Base-by-base conservation (phyloP, 2,888 invertebrate genomes). In the Mesoligia furuncula region DNA sequence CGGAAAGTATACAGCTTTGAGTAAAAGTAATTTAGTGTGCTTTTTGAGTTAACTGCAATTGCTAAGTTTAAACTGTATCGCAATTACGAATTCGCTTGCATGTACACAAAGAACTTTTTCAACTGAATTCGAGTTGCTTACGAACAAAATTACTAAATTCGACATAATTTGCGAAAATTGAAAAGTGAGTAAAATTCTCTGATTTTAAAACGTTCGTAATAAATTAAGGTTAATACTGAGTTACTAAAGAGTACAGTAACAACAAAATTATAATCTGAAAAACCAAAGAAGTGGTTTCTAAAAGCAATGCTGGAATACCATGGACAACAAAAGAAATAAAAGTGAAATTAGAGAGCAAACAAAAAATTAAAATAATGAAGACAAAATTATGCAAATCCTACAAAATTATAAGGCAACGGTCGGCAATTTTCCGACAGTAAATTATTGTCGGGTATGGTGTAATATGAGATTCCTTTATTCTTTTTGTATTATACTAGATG, bases 11-110 rank as follows among this genome's bases (percentile, higher is more conserved):
- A 64, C 31, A 57, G 36, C 4, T 27, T 51, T n/a, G 45, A 7
- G n/a, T 8, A 9, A 73, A 68, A 39, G 72, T 54, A 77, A 73
- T 83, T 73, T 61, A 69, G 39, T 48, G n/a, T 59, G 7, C 27
- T 45, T 66, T 76, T 73, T 73, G 61, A 83, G 61, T 17, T 27
- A 45, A 67, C 17, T 82, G 69, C 48, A 70, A 62, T 57, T 48
- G 59, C 83, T n/a, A 64, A 65, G 45, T 62, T 70, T 42, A 62
- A 79, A 57, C 36, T 57, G 54, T 65, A 31, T 54, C 6, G 68
- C 39, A 72, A 79, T 79, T 83, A 72, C 39, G 48, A 83, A 83
- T 83, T 79, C 54, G 15, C 45, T 81, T 73, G n/a, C 39, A 66
- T 73, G 68, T 68, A 59, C 59, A 15, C 9, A 54, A 68, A 45